phyloP scores from a whole-genome alignment of 2,113 vertebrate genomes.

The Danio rerio region GRCz12tu NC_133183.1:28835501-28836000 shows the following conservation, averaged over 20 bases:
- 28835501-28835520: neutral
- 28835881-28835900: too few species aligned
- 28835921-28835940: too few species aligned
- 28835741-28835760: too few species aligned
- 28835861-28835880: too few species aligned
- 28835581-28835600: neutral
- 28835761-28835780: neutral
- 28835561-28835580: neutral
- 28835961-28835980: too few species aligned
- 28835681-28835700: too few species aligned
- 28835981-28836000: too few species aligned
- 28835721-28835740: neutral
- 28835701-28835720: neutral
- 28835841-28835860: too few species aligned
- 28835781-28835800: neutral
- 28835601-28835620: neutral
- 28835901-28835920: too few species aligned
- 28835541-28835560: neutral
- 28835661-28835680: too few species aligned
- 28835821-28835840: too few species aligned
- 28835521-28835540: slow-evolving; percentile 16
- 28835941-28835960: too few species aligned
- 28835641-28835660: neutral
- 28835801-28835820: neutral
- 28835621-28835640: neutral